Base-by-base conservation (phyloP, 2,113 vertebrate genomes). In the Seriola quinqueradiata region DNA sequence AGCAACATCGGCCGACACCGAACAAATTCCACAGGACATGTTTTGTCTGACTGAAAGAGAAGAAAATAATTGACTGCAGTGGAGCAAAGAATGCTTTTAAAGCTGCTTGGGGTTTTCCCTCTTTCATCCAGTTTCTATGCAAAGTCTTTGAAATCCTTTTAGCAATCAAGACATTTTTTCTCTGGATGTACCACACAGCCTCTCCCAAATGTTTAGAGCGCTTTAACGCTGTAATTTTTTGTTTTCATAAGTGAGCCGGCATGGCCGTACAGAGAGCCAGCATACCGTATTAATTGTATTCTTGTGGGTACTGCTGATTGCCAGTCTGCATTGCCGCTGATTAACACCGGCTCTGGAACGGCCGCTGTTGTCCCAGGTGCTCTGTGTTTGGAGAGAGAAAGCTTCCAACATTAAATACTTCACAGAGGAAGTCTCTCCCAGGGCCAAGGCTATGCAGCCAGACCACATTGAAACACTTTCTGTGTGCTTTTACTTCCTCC, bases 311-410 rank as follows among this genome's bases (percentile, higher is more conserved):
- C 82, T 72, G 84, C 87, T 92, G 87, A 93, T 95, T 94, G 93
- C 93, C 92, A 87, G 86, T 84, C 86, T 84, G 84, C 81, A 70
- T 84, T 79, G 90, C 91, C 57, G 85, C 92, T 96, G 93, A 96
- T 96, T 95, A 95, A 93, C 92, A 90, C 88, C 63, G 84, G 80
- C 87, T 61, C 85, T 93, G 93, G 89, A 94, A 84, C 81, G 58
- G 87, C 93, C 82, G 88, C 89, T 95, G 95, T 95, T 96, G 95
- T 95, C 94, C 94, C 95, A 95, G 95, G 95, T 95, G 93, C 93
- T 82, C 87, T 58, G 87, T 95, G 93, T 94, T 95, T 96, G 89
- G 87, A 95, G 85, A 95, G 90, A 84, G 88, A 91, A 67, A 36
- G 87, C 87, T 88, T 95, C 94, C 94, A 95, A 91, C 93, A 91